Evolutionary conservation across 2,113 vertebrate species (phyloP).

Genomic region (Lamprologus lemairii): DNA sequence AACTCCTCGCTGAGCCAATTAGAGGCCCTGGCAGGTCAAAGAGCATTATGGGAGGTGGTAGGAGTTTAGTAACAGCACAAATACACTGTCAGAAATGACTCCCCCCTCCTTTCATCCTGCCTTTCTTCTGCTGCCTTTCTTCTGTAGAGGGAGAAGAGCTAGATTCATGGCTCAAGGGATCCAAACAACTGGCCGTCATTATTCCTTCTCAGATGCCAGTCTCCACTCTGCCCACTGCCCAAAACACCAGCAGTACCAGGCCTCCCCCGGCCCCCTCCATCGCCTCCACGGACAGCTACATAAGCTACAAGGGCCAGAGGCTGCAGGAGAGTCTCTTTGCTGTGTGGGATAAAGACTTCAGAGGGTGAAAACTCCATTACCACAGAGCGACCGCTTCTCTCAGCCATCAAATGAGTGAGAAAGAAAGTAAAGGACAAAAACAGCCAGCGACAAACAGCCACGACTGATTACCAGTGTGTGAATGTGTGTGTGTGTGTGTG

Average conservation of each 20-base stretch:
- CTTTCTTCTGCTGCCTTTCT: conserved; percentile 85
- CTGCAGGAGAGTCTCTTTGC: conserved; percentile 81
- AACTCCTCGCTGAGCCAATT: conserved; percentile 85
- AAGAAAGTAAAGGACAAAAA: conserved; percentile 11
- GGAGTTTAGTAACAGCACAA: conserved; percentile 84
- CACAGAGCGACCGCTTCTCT: conserved; percentile 22
- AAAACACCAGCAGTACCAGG: conserved; percentile 74
- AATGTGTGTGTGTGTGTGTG: not conserved
- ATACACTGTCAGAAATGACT: conserved; percentile 82
- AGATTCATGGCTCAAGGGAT: conserved; percentile 92
- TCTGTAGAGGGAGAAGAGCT: conserved; percentile 76
- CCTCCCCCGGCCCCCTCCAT: conserved; percentile 74
- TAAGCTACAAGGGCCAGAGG: conserved; percentile 80
- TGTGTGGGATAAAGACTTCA: conserved; percentile 85
- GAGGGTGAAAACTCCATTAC: conserved; percentile 84
- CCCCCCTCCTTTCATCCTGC: conserved; percentile 62
- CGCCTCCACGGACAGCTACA: conserved; percentile 70
- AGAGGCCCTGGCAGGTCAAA: conserved; percentile 83
- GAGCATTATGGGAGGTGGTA: conserved; percentile 85
- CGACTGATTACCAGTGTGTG: not conserved
- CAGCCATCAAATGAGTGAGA: conserved; percentile 19
- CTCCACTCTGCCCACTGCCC: conserved; percentile 74
- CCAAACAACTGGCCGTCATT: conserved; percentile 87
- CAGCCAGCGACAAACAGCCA: conserved; percentile 16
- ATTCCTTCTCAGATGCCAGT: conserved; percentile 89